Percentiles rank a stretch among this genome's conserved stretches.
Conservation (phyloP, 2,888 invertebrate species). For the Drosophila engyochracea region DNA sequence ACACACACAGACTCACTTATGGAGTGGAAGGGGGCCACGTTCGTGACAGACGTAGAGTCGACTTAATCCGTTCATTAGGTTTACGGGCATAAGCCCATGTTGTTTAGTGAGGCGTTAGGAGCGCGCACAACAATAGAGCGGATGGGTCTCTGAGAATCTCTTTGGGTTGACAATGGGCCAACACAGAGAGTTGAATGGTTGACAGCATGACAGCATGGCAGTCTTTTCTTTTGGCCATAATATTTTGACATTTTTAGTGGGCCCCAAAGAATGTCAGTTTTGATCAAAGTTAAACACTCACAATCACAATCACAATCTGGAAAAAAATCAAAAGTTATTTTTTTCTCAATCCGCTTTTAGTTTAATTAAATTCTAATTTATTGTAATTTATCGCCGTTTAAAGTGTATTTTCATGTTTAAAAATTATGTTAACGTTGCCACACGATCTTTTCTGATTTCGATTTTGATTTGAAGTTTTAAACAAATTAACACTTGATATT, state of each 20-base stretch:
- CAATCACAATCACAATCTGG: background rate
- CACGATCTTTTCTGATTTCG: constrained; percentile 38
- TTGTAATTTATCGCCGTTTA: constrained; percentile 70
- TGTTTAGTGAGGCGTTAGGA: constrained; percentile 78
- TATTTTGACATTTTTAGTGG: constrained; percentile 82
- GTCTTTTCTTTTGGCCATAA: constrained; percentile 62
- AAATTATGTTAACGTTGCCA: constrained; percentile 50
- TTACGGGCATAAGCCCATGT: constrained; percentile 76
- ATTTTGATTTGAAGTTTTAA: constrained; percentile 39
- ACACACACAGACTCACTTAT: constrained; percentile 23
- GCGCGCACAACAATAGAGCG: constrained; percentile 59
- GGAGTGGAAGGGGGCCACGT: background rate
- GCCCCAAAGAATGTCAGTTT: constrained; percentile 61
- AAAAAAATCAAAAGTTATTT: constrained; percentile 25
- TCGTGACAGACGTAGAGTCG: constrained; percentile 49
- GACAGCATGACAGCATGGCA: constrained; percentile 78
- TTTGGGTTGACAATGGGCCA: constrained; percentile 54
- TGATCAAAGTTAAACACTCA: constrained; percentile 26
- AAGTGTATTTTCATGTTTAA: constrained; percentile 75
- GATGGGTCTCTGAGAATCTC: constrained; percentile 15
- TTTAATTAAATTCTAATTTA: constrained; percentile 80
- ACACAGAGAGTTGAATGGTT: constrained; percentile 58
- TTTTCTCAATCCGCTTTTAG: constrained; percentile 43
- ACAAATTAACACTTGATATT: constrained; percentile 79
- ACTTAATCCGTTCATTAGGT: constrained; percentile 83